Percentiles rank a stretch among this genome's conserved stretches.
Evolutionary conservation across 2,888 invertebrate genomes (phyloP).

Genomic region (Drosophila macrothrix): DNA sequence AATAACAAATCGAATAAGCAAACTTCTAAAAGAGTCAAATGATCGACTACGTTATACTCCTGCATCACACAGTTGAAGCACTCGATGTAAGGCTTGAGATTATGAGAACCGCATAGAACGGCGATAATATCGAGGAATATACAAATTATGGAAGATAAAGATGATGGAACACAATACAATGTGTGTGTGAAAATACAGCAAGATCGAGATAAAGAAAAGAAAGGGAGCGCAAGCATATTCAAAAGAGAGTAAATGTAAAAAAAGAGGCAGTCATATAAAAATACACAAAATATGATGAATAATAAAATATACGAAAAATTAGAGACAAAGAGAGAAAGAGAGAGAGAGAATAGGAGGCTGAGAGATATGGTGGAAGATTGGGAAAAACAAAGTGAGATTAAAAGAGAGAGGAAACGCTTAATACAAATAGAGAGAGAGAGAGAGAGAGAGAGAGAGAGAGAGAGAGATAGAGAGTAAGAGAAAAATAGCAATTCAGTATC

Average conservation of each 20-base stretch:
- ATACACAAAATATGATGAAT: not conserved
- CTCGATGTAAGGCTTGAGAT: too few species aligned
- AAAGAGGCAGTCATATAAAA: too few species aligned
- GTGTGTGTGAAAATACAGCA: too few species aligned
- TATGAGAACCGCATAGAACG: not conserved
- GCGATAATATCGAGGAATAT: not conserved
- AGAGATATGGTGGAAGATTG: too few species aligned
- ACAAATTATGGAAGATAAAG: not conserved
- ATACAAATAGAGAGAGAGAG: not conserved
- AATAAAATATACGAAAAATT: not conserved
- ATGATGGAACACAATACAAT: not conserved
- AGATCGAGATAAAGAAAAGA: not conserved
- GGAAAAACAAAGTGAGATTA: not conserved
- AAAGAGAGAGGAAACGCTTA: not conserved
- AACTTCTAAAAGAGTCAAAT: not conserved
- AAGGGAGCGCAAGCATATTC: not conserved
- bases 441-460: not conserved
- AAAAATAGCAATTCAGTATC: not conserved
- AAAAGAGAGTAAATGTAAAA: not conserved
- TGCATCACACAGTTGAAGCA: not conserved
- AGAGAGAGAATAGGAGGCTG: too few species aligned
- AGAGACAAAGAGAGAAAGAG: not conserved
- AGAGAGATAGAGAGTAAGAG: not conserved
- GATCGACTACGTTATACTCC: conserved; percentile 18
- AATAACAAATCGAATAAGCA: conserved; percentile 53